Base-by-base conservation (phyloP, 2,797 vertebrate genomes). In the Miichthys miiuy region DNA sequence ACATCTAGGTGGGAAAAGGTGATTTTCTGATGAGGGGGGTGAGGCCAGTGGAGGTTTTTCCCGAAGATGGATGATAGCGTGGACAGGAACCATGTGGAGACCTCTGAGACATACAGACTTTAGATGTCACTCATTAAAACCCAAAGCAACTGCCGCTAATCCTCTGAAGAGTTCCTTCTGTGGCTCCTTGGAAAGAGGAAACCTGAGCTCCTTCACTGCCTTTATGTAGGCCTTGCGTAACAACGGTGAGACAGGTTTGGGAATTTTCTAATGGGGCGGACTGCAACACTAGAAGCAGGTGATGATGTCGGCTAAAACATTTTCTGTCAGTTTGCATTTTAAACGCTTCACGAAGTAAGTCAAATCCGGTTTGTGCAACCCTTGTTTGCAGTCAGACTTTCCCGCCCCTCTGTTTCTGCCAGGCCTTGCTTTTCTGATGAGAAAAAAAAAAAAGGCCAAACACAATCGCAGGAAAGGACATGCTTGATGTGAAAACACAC, bases 231-330 rank as follows among this genome's bases (percentile, higher is more conserved):
- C 71, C 77, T 88, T 92, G 80, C 3, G n/a, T 75, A 93, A 90
- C 81, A 78, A 77, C 79, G 80, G 78, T 42, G 81, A 92, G 87
- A 79, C 75, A 69, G 77, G 75, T 60, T 78, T 75, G 57, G 73
- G 81, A 79, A 79, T 79, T 72, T 85, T 85, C 88, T 87, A 80
- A 76, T 80, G 84, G 82, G 84, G n/a, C 14, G 18, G 61, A 76
- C 83, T 81, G 81, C 81, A 87, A 85, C 72, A 81, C 88, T 83
- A 77, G 79, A 89, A 91, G 88, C 91, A 94, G 93, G 92, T 94
- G 94, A 94, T 90, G 89, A 94, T 90, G 89, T 87, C 88, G 90
- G 90, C 86, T 88, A 86, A 93, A 94, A 88, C 89, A 87, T 91
- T 91, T 87, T 77, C 87, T 93, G 93, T 93, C 94, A 83, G 89